Percentiles rank a stretch among this genome's conserved stretches.
These are phyloP conservation scores for Chaetorhynchus papuensis DNA, from an alignment of 2,113 vertebrate species.

Conservation along the genomic window DNA sequence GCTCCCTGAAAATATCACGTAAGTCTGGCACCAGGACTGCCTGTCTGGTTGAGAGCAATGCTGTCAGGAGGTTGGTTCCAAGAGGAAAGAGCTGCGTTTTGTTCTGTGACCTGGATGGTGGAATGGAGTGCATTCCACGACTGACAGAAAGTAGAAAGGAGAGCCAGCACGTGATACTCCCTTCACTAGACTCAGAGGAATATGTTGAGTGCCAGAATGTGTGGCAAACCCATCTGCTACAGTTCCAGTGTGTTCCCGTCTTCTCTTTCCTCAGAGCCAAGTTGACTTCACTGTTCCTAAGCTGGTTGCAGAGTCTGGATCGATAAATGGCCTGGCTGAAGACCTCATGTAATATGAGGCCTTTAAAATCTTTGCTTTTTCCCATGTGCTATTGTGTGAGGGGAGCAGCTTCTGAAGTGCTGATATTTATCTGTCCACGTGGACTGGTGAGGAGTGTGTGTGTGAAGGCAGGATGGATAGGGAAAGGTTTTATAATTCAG, in stretches of 20 bases:
- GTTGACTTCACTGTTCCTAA: background rate
- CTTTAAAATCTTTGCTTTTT: background rate
- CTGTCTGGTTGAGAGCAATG: background rate
- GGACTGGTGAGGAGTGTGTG: background rate
- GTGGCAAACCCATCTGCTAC: slow-evolving; percentile 10
- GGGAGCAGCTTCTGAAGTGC: background rate
- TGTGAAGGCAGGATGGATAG: background rate
- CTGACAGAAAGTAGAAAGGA: background rate
- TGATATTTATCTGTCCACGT: background rate
- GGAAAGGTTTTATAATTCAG: background rate
- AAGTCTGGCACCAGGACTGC: background rate
- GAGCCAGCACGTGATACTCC: slow-evolving; percentile 12
- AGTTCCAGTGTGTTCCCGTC: background rate
- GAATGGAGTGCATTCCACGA: background rate
- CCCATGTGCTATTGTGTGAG: background rate
- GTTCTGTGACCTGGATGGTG: background rate
- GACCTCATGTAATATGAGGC: background rate
- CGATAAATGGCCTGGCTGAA: background rate
- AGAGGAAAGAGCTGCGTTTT: background rate
- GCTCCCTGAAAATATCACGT: background rate
- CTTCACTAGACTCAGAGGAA: background rate
- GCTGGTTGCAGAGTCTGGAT: background rate
- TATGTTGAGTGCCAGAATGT: background rate
- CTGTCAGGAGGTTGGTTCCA: background rate
- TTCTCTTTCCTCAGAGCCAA: background rate